phyloP scores from a whole-genome alignment of 2,113 vertebrate species.

The Neolamprologus hecqui region DNA sequence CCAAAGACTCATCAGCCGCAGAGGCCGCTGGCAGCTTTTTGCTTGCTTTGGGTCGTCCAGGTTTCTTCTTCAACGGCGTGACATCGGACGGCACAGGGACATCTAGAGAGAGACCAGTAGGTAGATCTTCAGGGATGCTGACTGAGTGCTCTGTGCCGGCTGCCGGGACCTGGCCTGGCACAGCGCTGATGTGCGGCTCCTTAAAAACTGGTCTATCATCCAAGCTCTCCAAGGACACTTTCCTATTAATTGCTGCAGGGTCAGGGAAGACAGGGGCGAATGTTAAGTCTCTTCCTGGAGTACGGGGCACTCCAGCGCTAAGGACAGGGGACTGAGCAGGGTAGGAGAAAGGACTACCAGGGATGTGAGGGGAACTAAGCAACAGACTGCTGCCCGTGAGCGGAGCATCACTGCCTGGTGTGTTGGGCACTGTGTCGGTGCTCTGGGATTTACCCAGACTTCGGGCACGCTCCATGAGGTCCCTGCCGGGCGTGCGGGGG shows the following conservation, averaged over 20 bases:
- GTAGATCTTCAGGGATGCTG: constrained; percentile 60
- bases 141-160: constrained; percentile 56
- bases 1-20: constrained; percentile 65
- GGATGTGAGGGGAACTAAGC: constrained; percentile 87
- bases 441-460: constrained; percentile 85
- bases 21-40: constrained; percentile 66
- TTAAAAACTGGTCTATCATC: constrained; percentile 77
- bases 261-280: constrained; percentile 92
- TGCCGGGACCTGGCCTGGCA: constrained; percentile 62
- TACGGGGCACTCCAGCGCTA: constrained; percentile 86
- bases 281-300: constrained; percentile 91
- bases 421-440: constrained; percentile 83
- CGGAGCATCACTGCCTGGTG: constrained; percentile 83
- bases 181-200: constrained; percentile 74
- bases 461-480: constrained; percentile 73
- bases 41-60: constrained; percentile 73
- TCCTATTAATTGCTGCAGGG: constrained; percentile 74
- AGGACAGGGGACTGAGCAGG: constrained; percentile 87
- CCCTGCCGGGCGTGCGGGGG: constrained; percentile 86
- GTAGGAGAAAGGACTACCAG: constrained; percentile 92
- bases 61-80: constrained; percentile 77
- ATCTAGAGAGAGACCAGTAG: constrained; percentile 57
- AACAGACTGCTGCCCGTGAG: constrained; percentile 82
- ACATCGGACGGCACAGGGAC: constrained; percentile 69
- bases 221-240: constrained; percentile 79